Conservation (phyloP, 2,113 vertebrate genomes). For the Zeus faber region DNA sequence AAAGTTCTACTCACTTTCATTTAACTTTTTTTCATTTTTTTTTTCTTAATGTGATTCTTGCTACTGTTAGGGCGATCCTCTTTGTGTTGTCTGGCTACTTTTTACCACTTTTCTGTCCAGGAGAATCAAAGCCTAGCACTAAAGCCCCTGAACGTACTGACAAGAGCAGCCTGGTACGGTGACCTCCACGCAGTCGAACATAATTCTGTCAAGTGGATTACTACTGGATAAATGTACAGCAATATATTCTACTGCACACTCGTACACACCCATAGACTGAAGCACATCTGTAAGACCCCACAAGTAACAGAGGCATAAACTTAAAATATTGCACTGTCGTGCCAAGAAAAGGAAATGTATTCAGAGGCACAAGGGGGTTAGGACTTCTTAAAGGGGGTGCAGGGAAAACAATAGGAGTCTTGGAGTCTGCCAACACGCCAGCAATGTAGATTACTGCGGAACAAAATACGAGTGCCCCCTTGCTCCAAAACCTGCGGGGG, state of each 20-base stretch:
- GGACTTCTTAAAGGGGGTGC: conserved; percentile 7
- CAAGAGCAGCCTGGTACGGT: conserved; percentile 3
- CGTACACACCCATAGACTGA: too few species aligned
- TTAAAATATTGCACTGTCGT: too few species aligned
- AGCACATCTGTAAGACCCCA: conserved; percentile 6
- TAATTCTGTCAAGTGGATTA: conserved; percentile 33
- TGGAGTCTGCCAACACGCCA: conserved; percentile 20
- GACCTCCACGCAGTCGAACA: conserved; percentile 1
- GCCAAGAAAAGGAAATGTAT: too few species aligned
- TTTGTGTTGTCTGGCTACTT: conserved; percentile 1
- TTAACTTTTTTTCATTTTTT: too few species aligned
- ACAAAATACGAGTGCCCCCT: conserved; percentile 18
- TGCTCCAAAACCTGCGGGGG: conserved; percentile 7
- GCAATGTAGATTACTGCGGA: neutral
- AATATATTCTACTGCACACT: conserved; percentile 15
- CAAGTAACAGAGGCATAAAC: conserved; percentile 18
- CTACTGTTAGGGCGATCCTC: neutral
- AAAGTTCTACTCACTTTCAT: too few species aligned
- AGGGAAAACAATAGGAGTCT: conserved; percentile 3
- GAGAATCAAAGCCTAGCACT: conserved; percentile 20
- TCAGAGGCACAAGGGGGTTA: too few species aligned
- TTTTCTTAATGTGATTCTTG: conserved; percentile 12
- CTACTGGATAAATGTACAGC: conserved; percentile 9
- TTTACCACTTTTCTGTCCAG: conserved; percentile 7
- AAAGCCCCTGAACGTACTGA: conserved; percentile 13